These are phyloP conservation scores for Trichonephila inaurata DNA, from an alignment of 1,140 invertebrate genomes.

Conservation along the genomic window DNA sequence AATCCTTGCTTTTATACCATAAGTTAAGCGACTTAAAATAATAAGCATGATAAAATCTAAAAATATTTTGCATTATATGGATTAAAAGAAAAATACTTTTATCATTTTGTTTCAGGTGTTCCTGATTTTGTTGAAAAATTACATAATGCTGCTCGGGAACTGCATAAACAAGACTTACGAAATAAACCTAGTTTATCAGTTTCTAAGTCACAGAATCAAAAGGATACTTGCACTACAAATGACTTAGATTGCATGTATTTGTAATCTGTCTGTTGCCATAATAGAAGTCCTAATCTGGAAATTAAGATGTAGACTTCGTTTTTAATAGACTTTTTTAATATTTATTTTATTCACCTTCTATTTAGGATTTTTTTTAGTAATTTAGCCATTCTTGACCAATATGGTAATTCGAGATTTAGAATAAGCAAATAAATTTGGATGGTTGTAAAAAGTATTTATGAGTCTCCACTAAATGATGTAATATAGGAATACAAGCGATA, in stretches of 20 bases:
- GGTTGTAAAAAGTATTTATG: neutral
- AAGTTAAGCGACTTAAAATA: too few species aligned
- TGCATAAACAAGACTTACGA: slow-evolving; percentile 49
- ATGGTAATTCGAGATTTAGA: neutral
- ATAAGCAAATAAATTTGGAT: neutral
- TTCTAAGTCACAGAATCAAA: slow-evolving; percentile 1
- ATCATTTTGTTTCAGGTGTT: slow-evolving; percentile 76
- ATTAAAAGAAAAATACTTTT: too few species aligned
- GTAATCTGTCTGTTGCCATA: neutral
- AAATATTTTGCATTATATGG: too few species aligned
- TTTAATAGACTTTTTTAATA: slow-evolving; percentile 28
- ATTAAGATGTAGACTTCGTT: neutral
- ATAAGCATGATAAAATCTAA: too few species aligned
- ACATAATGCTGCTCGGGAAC: slow-evolving; percentile 77
- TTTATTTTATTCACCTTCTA: slow-evolving; percentile 14
- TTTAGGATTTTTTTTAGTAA: neutral
- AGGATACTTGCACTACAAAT: slow-evolving; percentile 3
- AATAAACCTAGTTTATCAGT: slow-evolving; percentile 40
- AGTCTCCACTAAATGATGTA: neutral
- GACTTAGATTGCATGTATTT: slow-evolving; percentile 55
- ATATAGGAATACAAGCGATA: neutral
- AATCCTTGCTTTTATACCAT: too few species aligned
- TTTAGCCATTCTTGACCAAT: neutral
- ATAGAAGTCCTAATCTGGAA: neutral
- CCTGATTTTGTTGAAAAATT: slow-evolving; percentile 79